Base-by-base conservation (phyloP, 2,888 invertebrate species). In the Andrena praecox region DNA sequence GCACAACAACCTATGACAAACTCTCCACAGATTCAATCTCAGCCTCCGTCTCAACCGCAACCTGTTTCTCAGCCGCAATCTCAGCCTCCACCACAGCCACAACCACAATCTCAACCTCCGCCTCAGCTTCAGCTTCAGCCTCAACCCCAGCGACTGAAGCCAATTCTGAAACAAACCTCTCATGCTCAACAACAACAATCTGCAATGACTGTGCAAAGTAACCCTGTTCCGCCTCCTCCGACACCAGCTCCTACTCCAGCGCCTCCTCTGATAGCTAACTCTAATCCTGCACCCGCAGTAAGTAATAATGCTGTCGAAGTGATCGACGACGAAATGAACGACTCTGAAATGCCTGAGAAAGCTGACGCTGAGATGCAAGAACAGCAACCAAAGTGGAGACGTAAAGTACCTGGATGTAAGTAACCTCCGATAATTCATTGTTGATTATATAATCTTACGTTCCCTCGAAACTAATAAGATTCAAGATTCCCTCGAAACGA, bases 141-240 rank as follows among this genome's bases (percentile, higher is more conserved):
- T 35, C 89, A 89, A 63, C 81, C 90, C 12, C 92, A 90, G 8
- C 90, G 92, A 54, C 82, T 93, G 63, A 94, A 93, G 71, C 94
- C 94, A n/a, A 93, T 93, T 70, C 85, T 94, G 33, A 94, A 94
- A 73, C 90, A 90, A 31, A 90, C 83, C 60, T 66, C 85, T 27
- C 59, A 77, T 33, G 60, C 33, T 76, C 83, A 77, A 12, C 42
- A 42, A 27, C 84, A 71, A n/a, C 77, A 76, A 54, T 20, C 20
- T 56, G n/a, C 33, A 52, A 29, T 62, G 33, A 35, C 77, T 64
- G 68, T 72, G 5, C 86, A 85, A 79, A 69, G 12, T 27, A 80
- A 50, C 56, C 66, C 85, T 78, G 10, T 62, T 31, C 52, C 82
- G 8, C 29, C 81, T 54, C 31, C 85, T 78, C 85, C 83, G 12